These are phyloP conservation scores for Platerodrilus igneus DNA, from an alignment of 2,888 invertebrate genomes.

Conservation along the genomic window DNA sequence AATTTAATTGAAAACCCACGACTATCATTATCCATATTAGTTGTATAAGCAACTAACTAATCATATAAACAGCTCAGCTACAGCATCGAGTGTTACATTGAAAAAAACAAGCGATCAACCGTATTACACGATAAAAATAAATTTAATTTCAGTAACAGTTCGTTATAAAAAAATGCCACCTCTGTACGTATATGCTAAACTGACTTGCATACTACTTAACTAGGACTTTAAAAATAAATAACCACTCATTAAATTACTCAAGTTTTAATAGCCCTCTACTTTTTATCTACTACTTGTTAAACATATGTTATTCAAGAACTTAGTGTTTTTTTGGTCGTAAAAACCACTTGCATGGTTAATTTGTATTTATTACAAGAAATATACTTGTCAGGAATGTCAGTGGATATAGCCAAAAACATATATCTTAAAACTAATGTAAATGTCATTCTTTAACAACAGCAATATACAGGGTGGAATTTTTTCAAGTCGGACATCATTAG, in stretches of 20 bases:
- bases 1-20: no score
- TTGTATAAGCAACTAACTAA: no score
- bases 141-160: no score
- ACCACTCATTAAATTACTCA: constrained; percentile 11
- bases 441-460: no score
- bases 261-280: constrained; percentile 10
- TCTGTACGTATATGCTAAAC: constrained; percentile 8
- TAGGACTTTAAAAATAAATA: constrained; percentile 10
- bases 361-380: constrained; percentile 8
- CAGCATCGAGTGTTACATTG: no score
- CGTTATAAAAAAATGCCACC: no score
- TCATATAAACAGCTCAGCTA: no score
- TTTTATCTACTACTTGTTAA: constrained; percentile 11
- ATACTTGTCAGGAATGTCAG: constrained; percentile 3
- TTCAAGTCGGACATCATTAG: no score
- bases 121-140: no score
- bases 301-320: constrained; percentile 9
- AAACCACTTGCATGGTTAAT: constrained; percentile 3
- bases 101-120: no score
- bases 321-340: background rate
- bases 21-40: no score
- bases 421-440: constrained; percentile 1
- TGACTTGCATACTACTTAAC: constrained; percentile 9
- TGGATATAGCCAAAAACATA: background rate
- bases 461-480: no score